These are phyloP conservation scores for Oryzias javanicus DNA, from an alignment of 2,113 vertebrate genomes.

Conservation along the genomic window DNA sequence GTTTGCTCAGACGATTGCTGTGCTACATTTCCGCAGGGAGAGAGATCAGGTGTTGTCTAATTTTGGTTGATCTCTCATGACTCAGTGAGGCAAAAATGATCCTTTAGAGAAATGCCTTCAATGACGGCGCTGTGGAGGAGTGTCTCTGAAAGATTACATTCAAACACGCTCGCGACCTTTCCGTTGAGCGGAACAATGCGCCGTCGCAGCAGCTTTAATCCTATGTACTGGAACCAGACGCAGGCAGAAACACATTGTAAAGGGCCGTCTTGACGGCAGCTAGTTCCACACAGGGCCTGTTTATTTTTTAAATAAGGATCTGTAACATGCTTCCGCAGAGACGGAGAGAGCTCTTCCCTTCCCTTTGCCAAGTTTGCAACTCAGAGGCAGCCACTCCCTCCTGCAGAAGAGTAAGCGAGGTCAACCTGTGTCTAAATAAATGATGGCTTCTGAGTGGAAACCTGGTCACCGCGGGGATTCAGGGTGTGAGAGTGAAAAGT, in stretches of 20 bases:
- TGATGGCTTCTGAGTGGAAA: conserved; percentile 65
- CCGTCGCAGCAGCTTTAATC: conserved; percentile 40
- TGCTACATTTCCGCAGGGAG: conserved; percentile 14
- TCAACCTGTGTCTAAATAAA: conserved; percentile 74
- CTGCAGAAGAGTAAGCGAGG: conserved; percentile 62
- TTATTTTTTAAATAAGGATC: conserved; percentile 44
- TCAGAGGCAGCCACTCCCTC: conserved; percentile 38
- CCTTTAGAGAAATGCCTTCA: conserved; percentile 41
- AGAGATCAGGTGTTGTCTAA: conserved; percentile 32
- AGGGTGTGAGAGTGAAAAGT: conserved; percentile 70
- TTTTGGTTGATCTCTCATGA: conserved; percentile 33
- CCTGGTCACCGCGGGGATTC: conserved; percentile 46
- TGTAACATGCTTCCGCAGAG: conserved; percentile 7
- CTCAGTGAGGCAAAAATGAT: conserved; percentile 46
- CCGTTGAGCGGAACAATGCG: conserved; percentile 28
- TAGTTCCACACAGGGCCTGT: conserved; percentile 16
- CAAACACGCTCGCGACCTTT: conserved; percentile 31
- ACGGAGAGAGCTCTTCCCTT: conserved; percentile 10
- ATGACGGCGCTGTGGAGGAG: conserved; percentile 41
- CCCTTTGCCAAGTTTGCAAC: conserved; percentile 24
- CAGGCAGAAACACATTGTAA: conserved; percentile 30
- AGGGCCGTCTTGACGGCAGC: conserved; percentile 27
- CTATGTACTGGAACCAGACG: conserved; percentile 29
- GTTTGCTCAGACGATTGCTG: conserved; percentile 1
- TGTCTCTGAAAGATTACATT: conserved; percentile 47